Percentiles rank a stretch among this genome's conserved stretches.
Evolutionary conservation across 1,140 invertebrate species (phyloP).

Genomic region (Magallana gigas): DNA sequence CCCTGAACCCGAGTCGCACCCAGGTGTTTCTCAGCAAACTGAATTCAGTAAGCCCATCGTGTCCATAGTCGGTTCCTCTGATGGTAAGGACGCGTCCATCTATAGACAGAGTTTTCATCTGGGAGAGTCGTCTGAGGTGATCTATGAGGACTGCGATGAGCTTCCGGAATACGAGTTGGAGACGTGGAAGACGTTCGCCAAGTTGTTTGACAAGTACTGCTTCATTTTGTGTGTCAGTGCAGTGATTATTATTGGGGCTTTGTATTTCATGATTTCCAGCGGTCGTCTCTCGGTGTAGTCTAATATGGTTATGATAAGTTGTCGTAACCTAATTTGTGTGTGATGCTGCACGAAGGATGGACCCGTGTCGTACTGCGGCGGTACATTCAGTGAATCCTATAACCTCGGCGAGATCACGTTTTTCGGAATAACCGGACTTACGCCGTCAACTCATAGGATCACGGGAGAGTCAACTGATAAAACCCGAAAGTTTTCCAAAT

Average conservation of each 20-base stretch:
- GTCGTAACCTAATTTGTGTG: no score
- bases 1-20: background rate
- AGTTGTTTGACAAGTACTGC: slow-evolving; percentile 4
- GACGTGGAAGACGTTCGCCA: slow-evolving; percentile 23
- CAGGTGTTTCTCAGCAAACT: background rate
- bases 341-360: no score
- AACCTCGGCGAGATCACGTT: no score
- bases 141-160: background rate
- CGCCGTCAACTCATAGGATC: no score
- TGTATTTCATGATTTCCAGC: slow-evolving; percentile 36
- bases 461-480: no score
- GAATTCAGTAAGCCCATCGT: background rate
- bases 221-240: background rate
- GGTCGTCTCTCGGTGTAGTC: background rate
- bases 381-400: no score
- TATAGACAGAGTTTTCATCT: background rate
- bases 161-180: background rate
- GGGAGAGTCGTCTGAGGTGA: background rate
- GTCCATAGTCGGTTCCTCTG: background rate
- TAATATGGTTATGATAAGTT: no score
- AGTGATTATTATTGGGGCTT: background rate
- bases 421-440: no score
- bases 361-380: no score
- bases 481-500: no score
- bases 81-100: background rate